Percentiles rank a stretch among this genome's conserved stretches.
Evolutionary conservation across 2,797 vertebrate species (phyloP).

Genomic region (Cetoscarus ocellatus): DNA sequence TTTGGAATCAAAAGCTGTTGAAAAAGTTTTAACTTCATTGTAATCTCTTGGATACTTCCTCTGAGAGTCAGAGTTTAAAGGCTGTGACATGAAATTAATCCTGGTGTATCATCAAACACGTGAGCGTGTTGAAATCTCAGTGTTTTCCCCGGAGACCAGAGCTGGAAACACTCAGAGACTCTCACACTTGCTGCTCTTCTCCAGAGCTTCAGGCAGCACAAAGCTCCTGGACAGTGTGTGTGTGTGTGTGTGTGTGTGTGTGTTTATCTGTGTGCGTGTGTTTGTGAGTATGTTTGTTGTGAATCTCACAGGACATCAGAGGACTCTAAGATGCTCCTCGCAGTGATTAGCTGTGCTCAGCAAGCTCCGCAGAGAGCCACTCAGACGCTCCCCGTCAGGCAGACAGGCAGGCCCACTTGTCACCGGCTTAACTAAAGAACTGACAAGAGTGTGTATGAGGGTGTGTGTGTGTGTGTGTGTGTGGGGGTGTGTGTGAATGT

Average conservation of each 20-base stretch:
- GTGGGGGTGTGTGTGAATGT: slow-evolving; percentile 5
- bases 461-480: neutral
- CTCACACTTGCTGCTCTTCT: slow-evolving; percentile 23
- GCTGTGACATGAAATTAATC: slow-evolving; percentile 20
- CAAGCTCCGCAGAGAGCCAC: slow-evolving; percentile 44
- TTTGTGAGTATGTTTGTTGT: slow-evolving; percentile 6
- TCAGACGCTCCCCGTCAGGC: slow-evolving; percentile 4
- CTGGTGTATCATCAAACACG: slow-evolving; percentile 10
- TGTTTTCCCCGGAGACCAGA: slow-evolving; percentile 18
- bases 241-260: slow-evolving; percentile 10
- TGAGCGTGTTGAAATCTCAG: slow-evolving; percentile 20
- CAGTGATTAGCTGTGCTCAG: slow-evolving; percentile 62
- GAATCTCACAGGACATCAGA: slow-evolving; percentile 62
- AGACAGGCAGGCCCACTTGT: slow-evolving; percentile 38
- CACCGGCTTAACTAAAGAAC: slow-evolving; percentile 42
- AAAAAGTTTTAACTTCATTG: neutral
- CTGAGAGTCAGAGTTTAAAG: slow-evolving; percentile 13
- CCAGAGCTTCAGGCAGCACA: slow-evolving; percentile 29
- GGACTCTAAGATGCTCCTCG: slow-evolving; percentile 48
- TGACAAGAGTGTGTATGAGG: slow-evolving; percentile 20
- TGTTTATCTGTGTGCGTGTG: slow-evolving; percentile 15
- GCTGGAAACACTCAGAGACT: slow-evolving; percentile 33
- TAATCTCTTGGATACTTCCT: neutral
- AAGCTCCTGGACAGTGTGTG: slow-evolving; percentile 12
- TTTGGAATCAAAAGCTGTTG: neutral